Evolutionary conservation across 2,888 invertebrate genomes (phyloP).

Genomic region (Serripes groenlandicus): DNA sequence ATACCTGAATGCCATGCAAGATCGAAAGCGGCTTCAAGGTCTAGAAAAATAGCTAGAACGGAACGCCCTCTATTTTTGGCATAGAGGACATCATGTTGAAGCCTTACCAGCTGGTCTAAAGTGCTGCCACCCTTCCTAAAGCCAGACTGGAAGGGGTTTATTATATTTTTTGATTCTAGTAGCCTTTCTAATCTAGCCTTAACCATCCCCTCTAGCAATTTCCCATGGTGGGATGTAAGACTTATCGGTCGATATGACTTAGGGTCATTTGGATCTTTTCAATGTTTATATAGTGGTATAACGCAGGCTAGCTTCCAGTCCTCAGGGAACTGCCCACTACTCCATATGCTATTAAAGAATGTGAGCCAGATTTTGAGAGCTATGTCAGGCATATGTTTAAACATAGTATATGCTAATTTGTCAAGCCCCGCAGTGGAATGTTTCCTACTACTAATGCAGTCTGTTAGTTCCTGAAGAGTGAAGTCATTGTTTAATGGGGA

Average conservation of each 20-base stretch:
- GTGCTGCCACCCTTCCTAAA: slow-evolving; percentile 20
- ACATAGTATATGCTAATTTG: slow-evolving; percentile 17
- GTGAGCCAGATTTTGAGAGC: neutral
- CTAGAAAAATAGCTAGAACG: slow-evolving; percentile 25
- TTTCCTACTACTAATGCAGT: slow-evolving; percentile 1
- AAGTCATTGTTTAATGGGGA: slow-evolving; percentile 24
- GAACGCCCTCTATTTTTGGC: neutral
- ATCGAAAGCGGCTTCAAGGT: slow-evolving; percentile 17
- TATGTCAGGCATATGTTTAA: neutral
- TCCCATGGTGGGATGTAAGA: slow-evolving; percentile 39
- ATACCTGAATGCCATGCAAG: slow-evolving; percentile 31
- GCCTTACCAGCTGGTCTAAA: slow-evolving; percentile 17
- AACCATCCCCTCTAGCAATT: slow-evolving; percentile 30
- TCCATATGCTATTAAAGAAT: slow-evolving; percentile 15
- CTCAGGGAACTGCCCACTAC: neutral
- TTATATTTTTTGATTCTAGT: slow-evolving; percentile 22
- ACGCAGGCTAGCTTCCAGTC: slow-evolving; percentile 34
- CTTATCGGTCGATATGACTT: slow-evolving; percentile 34
- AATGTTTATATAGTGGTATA: slow-evolving; percentile 22
- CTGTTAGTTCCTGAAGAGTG: slow-evolving; percentile 13
- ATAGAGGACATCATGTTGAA: slow-evolving; percentile 18
- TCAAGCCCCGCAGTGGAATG: slow-evolving; percentile 17
- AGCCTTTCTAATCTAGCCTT: slow-evolving; percentile 8
- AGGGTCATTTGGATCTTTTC: slow-evolving; percentile 18
- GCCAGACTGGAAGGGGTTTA: slow-evolving; percentile 26